Percentiles rank a stretch among this genome's conserved stretches.
Evolutionary conservation across 2,113 vertebrate genomes (phyloP).

Genomic region (Pitta sordida): DNA sequence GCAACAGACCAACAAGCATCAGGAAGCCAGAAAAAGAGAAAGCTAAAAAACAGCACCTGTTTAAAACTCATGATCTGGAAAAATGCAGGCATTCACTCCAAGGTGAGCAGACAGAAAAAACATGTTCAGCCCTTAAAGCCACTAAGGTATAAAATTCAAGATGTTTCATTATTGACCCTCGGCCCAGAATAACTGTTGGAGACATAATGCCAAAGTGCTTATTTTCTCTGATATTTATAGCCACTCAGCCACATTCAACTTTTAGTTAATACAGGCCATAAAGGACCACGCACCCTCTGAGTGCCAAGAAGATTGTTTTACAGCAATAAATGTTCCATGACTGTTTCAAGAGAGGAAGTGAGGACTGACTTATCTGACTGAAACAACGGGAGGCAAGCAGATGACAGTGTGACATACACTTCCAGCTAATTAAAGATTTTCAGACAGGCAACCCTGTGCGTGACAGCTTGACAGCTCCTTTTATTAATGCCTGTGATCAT

Average conservation of each 20-base stretch:
- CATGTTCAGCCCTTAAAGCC: not conserved
- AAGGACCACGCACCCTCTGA: fast-evolving
- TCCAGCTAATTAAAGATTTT: not conserved
- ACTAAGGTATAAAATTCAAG: not conserved
- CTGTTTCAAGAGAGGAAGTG: not conserved
- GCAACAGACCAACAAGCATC: not conserved
- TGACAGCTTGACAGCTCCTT: not conserved
- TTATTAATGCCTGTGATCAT: not conserved
- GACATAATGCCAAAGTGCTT: not conserved
- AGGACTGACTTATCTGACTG: not conserved
- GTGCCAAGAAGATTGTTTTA: not conserved
- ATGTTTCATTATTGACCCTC: not conserved
- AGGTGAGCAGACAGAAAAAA: not conserved
- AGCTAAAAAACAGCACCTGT: not conserved
- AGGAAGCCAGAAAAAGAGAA: slow-evolving; percentile 6
- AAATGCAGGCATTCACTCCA: not conserved
- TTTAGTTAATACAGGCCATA: not conserved
- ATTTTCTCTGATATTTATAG: not conserved
- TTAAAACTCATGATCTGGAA: slow-evolving; percentile 14
- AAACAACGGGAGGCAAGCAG: not conserved
- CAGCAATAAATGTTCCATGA: not conserved
- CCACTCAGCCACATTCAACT: not conserved
- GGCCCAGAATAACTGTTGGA: not conserved
- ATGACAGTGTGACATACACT: fast-evolving
- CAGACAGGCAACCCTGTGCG: not conserved